These are phyloP conservation scores for Sorex fumeus DNA, from an alignment of 2,113 vertebrate species.

Conservation along the genomic window DNA sequence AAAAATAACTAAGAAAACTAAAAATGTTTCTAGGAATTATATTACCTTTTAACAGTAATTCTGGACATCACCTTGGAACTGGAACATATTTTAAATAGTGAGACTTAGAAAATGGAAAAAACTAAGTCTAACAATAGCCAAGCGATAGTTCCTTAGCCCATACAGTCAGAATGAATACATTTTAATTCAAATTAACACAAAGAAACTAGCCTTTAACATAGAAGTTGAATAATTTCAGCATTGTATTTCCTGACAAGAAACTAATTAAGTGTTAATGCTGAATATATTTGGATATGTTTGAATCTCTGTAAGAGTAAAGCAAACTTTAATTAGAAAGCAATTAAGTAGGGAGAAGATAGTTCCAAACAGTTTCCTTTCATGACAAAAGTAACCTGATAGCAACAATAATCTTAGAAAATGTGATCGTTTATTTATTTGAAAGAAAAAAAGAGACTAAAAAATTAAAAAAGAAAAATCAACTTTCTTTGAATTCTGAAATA, in stretches of 20 bases:
- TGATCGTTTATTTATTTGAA: constrained; percentile 51
- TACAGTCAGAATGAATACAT: constrained; percentile 51
- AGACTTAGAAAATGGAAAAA: constrained; percentile 36
- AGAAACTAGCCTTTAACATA: constrained; percentile 54
- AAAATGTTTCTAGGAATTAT: constrained; percentile 44
- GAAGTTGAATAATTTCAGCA: constrained; percentile 42
- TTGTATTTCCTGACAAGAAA: constrained; percentile 56
- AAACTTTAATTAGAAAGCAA: constrained; percentile 73
- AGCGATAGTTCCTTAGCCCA: constrained; percentile 53
- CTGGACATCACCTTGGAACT: constrained; percentile 27
- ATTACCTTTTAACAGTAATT: constrained; percentile 66
- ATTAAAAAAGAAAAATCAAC: constrained; percentile 58
- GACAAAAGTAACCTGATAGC: constrained; percentile 58
- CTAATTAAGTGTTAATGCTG: constrained; percentile 71
- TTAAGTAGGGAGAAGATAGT: constrained; percentile 44
- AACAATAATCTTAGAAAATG: constrained; percentile 71
- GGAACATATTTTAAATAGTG: constrained; percentile 18
- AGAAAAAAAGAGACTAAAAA: constrained; percentile 66
- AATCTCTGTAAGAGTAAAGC: constrained; percentile 68
- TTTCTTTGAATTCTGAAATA: constrained; percentile 60
- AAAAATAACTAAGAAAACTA: constrained; percentile 29
- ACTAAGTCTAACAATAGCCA: constrained; percentile 41
- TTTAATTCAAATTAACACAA: constrained; percentile 56
- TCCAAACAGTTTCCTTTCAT: constrained; percentile 72
- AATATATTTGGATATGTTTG: constrained; percentile 63